phyloP scores from a whole-genome alignment of 2,888 invertebrate genomes.

The Sarcophaga caerulescens region DNA sequence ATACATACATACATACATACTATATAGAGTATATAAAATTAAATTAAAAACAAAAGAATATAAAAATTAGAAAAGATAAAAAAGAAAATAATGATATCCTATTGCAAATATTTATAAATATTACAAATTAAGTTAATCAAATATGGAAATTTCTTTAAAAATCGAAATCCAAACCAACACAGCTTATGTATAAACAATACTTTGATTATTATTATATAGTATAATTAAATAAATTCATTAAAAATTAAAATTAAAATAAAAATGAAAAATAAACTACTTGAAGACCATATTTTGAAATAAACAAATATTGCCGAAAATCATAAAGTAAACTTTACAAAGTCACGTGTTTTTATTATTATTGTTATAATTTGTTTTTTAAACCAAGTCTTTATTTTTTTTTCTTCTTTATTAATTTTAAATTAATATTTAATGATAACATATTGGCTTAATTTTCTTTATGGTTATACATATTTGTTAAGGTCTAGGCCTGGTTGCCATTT shows the following conservation, averaged over 20 bases:
- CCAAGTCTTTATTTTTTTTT: slow-evolving; percentile 71
- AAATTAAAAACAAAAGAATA: neutral
- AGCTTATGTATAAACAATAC: slow-evolving; percentile 41
- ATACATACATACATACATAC: slow-evolving; percentile 21
- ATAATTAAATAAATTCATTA: neutral
- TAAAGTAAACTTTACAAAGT: slow-evolving; percentile 1
- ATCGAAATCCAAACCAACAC: neutral
- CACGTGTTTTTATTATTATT: slow-evolving; percentile 52
- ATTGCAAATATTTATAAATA: neutral
- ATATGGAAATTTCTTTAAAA: slow-evolving; percentile 37
- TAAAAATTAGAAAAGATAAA: slow-evolving; percentile 1
- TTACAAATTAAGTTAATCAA: slow-evolving; percentile 27
- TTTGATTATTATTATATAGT: slow-evolving; percentile 9
- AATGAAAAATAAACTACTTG: slow-evolving; percentile 26
- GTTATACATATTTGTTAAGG: neutral
- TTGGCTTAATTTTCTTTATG: neutral
- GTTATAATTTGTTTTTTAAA: slow-evolving; percentile 64
- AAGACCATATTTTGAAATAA: slow-evolving; percentile 49
- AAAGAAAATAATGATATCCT: slow-evolving; percentile 16
- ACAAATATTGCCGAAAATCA: slow-evolving; percentile 45
- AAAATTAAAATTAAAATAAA: neutral
- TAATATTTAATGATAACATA: too few species aligned
- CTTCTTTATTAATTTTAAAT: too few species aligned
- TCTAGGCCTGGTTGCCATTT: too few species aligned
- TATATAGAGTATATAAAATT: slow-evolving; percentile 13